Percentiles rank a stretch among this genome's conserved stretches.
phyloP scores from a whole-genome alignment of 2,888 invertebrate species.

The Zhengitettix transpicula region DNA sequence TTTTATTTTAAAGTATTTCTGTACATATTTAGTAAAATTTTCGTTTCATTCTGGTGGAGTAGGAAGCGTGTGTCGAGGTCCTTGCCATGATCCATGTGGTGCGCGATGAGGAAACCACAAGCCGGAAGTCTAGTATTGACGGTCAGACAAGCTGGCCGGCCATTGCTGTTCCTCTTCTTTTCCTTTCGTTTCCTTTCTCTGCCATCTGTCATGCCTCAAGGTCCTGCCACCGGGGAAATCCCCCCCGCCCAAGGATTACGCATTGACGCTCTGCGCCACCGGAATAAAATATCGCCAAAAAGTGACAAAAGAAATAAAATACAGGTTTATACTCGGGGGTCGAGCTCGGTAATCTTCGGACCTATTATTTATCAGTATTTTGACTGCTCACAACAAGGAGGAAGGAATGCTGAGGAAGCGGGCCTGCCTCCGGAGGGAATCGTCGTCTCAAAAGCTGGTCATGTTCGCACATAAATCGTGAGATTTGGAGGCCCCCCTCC shows the following conservation, averaged over 20 bases:
- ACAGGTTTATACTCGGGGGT: not conserved
- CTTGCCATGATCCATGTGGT: too few species aligned
- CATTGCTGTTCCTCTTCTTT: not conserved
- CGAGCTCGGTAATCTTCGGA: not conserved
- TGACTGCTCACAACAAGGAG: not conserved
- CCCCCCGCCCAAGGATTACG: not conserved
- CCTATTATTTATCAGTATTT: not conserved
- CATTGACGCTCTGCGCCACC: not conserved
- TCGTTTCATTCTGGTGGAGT: too few species aligned
- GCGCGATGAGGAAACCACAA: too few species aligned
- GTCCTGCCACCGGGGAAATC: not conserved
- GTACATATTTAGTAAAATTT: too few species aligned
- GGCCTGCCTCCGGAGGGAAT: not conserved
- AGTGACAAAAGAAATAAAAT: not conserved
- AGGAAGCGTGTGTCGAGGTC: too few species aligned
- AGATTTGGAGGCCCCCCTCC: conserved; percentile 4
- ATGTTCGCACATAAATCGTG: conserved; percentile 14
- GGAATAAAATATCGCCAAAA: not conserved
- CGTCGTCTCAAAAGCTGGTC: conserved; percentile 10
- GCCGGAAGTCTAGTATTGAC: too few species aligned
- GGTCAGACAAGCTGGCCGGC: not conserved
- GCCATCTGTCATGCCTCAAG: not conserved
- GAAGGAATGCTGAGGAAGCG: not conserved
- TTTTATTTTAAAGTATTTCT: too few species aligned
- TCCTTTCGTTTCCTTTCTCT: not conserved